Percentiles rank a stretch among this genome's conserved stretches.
phyloP scores from a whole-genome alignment of 2,113 vertebrate genomes.

The Mastomys natalensis region DNA sequence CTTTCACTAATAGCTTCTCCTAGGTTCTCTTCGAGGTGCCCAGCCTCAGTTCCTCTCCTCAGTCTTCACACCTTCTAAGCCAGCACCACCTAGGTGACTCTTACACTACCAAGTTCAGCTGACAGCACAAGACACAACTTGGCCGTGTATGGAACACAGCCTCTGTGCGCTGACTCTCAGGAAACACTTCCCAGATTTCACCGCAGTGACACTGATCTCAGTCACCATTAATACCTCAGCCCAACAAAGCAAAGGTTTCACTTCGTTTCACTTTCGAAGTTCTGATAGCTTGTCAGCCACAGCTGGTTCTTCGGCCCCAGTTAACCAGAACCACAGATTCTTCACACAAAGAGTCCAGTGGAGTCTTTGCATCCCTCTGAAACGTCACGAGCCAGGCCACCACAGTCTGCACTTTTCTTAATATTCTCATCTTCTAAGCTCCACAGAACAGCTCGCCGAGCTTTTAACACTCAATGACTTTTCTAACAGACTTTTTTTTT shows the following conservation, averaged over 20 bases:
- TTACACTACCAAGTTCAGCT: not conserved
- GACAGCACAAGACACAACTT: not conserved
- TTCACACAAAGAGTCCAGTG: not conserved
- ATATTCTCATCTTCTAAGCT: not conserved
- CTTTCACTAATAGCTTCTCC: not conserved
- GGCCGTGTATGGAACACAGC: not conserved
- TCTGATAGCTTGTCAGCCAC: not conserved
- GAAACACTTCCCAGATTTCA: not conserved
- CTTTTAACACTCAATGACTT: not conserved
- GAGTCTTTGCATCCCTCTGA: not conserved
- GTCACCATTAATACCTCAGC: not conserved
- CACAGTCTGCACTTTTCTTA: not conserved
- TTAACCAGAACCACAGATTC: not conserved
- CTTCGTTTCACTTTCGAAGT: not conserved
- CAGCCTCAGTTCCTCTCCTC: not conserved
- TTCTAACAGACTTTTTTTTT: too few species aligned
- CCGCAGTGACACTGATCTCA: not conserved
- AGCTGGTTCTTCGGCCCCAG: not conserved
- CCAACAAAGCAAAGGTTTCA: not conserved
- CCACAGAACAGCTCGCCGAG: not conserved
- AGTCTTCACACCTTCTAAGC: not conserved
- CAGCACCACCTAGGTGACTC: not conserved
- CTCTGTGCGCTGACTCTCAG: not conserved
- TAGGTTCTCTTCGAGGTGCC: not conserved
- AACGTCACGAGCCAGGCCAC: not conserved